Evolutionary conservation across 2,113 vertebrate genomes (phyloP), one percentile per base, ranked within the genome.

Genomic region (Megaceryle torquata): DNA sequence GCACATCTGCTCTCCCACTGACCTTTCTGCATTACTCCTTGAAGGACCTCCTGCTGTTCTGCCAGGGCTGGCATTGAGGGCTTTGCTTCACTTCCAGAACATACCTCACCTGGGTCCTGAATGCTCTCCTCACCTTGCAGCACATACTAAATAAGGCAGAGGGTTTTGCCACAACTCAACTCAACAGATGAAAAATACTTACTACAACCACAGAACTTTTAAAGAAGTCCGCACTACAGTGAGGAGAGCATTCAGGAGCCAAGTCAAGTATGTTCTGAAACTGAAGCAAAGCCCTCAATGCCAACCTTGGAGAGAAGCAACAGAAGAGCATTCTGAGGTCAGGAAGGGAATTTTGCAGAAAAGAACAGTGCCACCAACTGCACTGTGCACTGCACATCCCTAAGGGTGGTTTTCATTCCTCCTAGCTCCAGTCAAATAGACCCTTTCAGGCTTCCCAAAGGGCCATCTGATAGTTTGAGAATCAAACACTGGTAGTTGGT

Each of bases 361-460:
- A 33, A 33, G 37, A 41, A 51, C 28, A 77, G 18, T 51, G 39
- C 18, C 28, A 83, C 5, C 24, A 83, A 33, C 10, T 50, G 24
- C 48, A 64, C 9, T 5, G 43, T 16, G 48, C n/a, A 35, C 3
- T 35, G 17, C 11, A 59, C 21, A 37, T 12, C 26, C 37, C 13
- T 7, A 50, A 64, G 28, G 15, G 6, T 31, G 9, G 28, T 44
- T 51, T 76, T 69, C 15, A 35, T 61, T 75, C 26, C 22, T 57
- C 33, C 18, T n/a, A 83, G 74, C 3, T 14, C 6, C 10, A 39
- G n/a, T 25, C 18, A n/a, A 44, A 76, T 2, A 0, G 0, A 89
- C 29, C 2, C 15, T 39, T 78, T 80, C 61, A 54, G 22, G 20
- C 20, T 85, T n/a, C 7, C 20, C 37, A 65, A 70, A 48, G 50